These are phyloP conservation scores for Plagiodera versicolora DNA, from an alignment of 2,888 invertebrate species.

Conservation along the genomic window DNA sequence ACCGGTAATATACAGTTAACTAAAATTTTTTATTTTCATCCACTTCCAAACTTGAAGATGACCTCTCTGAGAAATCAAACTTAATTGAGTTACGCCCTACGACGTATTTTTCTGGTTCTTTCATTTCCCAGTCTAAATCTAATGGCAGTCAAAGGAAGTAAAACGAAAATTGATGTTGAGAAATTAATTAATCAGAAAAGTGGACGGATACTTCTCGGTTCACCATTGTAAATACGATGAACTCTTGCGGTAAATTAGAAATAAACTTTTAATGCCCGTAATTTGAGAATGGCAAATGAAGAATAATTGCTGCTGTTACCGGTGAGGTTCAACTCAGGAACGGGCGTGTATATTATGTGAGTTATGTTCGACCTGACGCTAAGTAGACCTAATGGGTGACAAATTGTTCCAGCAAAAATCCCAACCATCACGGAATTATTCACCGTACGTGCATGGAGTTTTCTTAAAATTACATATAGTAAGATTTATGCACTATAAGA, in stretches of 20 bases:
- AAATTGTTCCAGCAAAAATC: neutral
- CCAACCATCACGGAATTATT: neutral
- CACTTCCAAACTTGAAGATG: no score
- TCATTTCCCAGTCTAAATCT: no score
- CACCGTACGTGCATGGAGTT: neutral
- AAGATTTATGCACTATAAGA: no score
- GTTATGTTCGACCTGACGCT: neutral
- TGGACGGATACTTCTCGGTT: slow-evolving; percentile 40
- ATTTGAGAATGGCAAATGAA: slow-evolving; percentile 43
- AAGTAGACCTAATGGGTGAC: neutral
- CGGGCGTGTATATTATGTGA: slow-evolving; percentile 1
- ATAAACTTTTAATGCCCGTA: slow-evolving; percentile 47
- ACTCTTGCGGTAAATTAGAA: slow-evolving; percentile 46
- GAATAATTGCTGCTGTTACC: slow-evolving; percentile 39
- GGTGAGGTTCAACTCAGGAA: neutral
- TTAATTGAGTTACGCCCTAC: no score
- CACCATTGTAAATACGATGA: slow-evolving; percentile 38
- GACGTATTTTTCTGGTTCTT: no score
- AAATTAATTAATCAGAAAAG: slow-evolving; percentile 46
- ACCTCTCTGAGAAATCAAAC: no score
- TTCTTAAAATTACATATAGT: no score
- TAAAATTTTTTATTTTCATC: no score
- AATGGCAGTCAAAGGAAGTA: slow-evolving; percentile 30
- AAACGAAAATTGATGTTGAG: slow-evolving; percentile 42
- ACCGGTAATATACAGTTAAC: no score